These are phyloP conservation scores for Trogon surrucura DNA, from an alignment of 2,113 vertebrate species.

Conservation along the genomic window DNA sequence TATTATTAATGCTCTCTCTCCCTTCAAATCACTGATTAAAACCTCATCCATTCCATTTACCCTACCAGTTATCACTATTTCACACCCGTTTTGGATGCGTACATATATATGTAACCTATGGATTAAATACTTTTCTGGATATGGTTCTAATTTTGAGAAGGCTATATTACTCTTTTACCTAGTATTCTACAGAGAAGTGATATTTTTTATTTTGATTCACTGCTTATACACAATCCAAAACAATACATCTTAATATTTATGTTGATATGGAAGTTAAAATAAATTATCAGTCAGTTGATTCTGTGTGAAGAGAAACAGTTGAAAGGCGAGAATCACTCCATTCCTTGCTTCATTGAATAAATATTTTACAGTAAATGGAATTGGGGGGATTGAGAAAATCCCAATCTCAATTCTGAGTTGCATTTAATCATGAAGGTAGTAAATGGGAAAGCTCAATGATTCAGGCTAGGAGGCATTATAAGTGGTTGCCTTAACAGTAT, in stretches of 20 bases:
- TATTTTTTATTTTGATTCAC: background rate
- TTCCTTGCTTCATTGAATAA: constrained; percentile 15
- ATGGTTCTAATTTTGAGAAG: background rate
- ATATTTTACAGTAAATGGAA: constrained; percentile 7
- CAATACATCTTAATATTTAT: background rate
- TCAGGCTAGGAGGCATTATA: background rate
- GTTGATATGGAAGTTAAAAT: background rate
- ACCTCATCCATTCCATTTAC: background rate
- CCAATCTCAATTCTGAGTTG: background rate
- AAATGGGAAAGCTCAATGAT: background rate
- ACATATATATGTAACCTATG: background rate
- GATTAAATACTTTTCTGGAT: background rate
- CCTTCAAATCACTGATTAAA: constrained; percentile 23
- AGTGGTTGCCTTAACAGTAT: background rate
- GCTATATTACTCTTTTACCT: background rate
- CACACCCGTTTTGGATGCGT: background rate
- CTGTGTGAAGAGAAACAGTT: background rate
- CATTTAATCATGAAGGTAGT: constrained; percentile 1
- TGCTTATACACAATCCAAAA: background rate
- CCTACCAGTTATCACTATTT: background rate
- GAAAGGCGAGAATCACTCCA: background rate
- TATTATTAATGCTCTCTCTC: background rate
- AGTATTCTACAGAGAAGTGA: background rate
- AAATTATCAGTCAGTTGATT: background rate
- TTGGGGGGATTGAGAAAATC: background rate